Conservation (phyloP, 2,797 vertebrate species). For the Sebastes variabilis region DNA sequence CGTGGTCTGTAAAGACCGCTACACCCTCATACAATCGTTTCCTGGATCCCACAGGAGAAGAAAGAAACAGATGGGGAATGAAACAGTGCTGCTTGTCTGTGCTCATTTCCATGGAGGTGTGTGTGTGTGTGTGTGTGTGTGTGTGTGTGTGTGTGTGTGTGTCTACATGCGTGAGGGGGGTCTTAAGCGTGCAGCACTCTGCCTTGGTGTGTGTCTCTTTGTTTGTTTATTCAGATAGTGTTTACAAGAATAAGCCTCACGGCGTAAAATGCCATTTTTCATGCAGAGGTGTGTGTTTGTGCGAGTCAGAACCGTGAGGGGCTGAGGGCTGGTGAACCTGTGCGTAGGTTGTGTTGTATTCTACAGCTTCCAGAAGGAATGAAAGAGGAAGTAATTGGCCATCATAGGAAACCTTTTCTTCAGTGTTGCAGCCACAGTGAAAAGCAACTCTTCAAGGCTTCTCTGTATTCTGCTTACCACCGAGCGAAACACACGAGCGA, state of each 20-base stretch:
- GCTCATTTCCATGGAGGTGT: slow-evolving; percentile 20
- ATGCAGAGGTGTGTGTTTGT: background rate
- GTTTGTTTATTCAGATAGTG: slow-evolving; percentile 34
- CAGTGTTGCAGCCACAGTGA: background rate
- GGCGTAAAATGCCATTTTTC: slow-evolving; percentile 39
- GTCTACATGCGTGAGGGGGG: background rate
- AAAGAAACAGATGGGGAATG: slow-evolving; percentile 51
- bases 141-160: background rate
- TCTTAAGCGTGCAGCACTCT: slow-evolving; percentile 5
- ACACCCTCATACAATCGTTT: slow-evolving; percentile 43
- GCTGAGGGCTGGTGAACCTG: background rate
- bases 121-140: background rate
- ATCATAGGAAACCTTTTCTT: slow-evolving; percentile 26
- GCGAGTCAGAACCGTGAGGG: background rate
- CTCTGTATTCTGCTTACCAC: background rate
- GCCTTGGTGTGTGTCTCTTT: slow-evolving; percentile 16
- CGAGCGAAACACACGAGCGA: background rate
- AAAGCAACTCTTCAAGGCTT: background rate
- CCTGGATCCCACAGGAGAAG: slow-evolving; percentile 44
- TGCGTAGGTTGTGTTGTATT: slow-evolving; percentile 33
- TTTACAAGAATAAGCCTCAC: slow-evolving; percentile 46
- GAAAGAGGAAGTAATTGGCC: slow-evolving; percentile 48
- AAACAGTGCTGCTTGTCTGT: slow-evolving; percentile 35
- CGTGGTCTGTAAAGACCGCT: slow-evolving; percentile 32
- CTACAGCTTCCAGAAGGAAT: slow-evolving; percentile 12